Evolutionary conservation across 2,113 vertebrate species (phyloP), one percentile per base, ranked within the genome.

Genomic region (Phaetusa simplex): DNA sequence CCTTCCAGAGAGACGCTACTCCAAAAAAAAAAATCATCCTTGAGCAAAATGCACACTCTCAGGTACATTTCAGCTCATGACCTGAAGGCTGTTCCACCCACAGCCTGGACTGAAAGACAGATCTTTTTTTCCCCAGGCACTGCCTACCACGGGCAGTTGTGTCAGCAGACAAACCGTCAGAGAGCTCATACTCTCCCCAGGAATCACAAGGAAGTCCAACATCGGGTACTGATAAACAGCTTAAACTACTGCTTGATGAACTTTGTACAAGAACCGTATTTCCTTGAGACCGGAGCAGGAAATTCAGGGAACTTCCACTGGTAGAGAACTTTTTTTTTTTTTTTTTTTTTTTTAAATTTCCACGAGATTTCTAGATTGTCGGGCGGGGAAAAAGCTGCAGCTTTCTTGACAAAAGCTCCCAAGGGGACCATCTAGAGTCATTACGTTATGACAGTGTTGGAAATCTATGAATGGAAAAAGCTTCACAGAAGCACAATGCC

Each of bases 401-500:
- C 26, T 73, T 93, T 62, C 55, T 62, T 73, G 72, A 73, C 67
- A 80, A 61, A 53, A 83, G 50, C 67, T 95, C 88, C 59, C 79
- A 62, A 34, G 13, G 59, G 80, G 9, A 66, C 55, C 45, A 45
- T 53, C 50, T 86, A 50, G 45, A 70, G 42, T 88, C 45, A 62
- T 70, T 73, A 82, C 17, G 47, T 69, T 93, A 90, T 50, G 64
- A 92, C 38, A 81, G 50, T 55, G 82, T 50, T 59, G 26, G 59
- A 94, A 94, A 86, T 83, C n/a, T 62, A 32, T 38, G 50, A 95
- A 91, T 45, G 22, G 19, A 26, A 83, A 79, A 93, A 70, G 71
- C 43, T 74, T 91, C 38, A 64, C 27, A 61, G 42, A 86, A 89
- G 59, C 23, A 89, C 47, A 45, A 70, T 64, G 56, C 34, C 29